Evolutionary conservation across 1,140 invertebrate species (phyloP).

Genomic region (Episyrphus balteatus): DNA sequence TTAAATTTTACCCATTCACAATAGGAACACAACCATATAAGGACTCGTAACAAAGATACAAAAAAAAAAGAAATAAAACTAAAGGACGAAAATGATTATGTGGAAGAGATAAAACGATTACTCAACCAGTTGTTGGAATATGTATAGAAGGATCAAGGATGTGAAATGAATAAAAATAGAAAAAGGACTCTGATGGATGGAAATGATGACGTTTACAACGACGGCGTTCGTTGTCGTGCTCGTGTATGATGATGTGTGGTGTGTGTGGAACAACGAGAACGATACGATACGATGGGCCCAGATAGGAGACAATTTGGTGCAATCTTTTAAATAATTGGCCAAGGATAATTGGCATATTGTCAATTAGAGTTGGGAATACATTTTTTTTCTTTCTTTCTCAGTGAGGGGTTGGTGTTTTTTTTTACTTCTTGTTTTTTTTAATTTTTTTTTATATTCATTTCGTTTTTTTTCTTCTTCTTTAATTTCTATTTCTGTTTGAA

Average conservation of each 20-base stretch:
- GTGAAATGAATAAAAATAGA: not conserved
- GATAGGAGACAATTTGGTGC: not conserved
- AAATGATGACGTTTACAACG: no score
- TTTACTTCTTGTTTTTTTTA: not conserved
- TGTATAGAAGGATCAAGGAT: not conserved
- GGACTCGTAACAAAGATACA: no score
- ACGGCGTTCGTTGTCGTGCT: no score
- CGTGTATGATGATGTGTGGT: no score
- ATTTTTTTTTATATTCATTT: no score
- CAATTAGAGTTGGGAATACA: constrained; percentile 1
- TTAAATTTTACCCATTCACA: not conserved
- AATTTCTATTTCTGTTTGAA: not conserved
- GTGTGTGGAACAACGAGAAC: not conserved
- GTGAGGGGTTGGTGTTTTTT: not conserved
- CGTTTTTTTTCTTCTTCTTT: not conserved
- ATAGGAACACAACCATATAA: not conserved
- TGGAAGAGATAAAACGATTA: not conserved
- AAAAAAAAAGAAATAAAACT: not conserved
- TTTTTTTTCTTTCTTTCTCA: not conserved
- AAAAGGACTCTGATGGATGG: no score
- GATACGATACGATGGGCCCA: not conserved
- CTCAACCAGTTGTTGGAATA: not conserved
- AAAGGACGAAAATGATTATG: not conserved
- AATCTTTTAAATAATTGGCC: constrained; percentile 4
- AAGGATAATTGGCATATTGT: constrained; percentile 4